Evolutionary conservation across 2,888 invertebrate species (phyloP).

Genomic region (Syritta pipiens): DNA sequence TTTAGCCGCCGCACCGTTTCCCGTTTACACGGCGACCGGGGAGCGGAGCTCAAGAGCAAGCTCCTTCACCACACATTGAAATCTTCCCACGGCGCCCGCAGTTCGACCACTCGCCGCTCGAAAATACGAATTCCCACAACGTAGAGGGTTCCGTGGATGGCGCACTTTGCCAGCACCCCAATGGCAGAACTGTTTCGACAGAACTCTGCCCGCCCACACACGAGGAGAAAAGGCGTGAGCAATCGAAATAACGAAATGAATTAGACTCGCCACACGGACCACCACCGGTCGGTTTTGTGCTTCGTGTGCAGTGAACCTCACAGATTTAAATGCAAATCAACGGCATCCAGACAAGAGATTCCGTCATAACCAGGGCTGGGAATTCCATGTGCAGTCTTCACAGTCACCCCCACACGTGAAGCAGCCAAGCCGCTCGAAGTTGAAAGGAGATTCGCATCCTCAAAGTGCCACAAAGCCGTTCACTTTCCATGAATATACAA

Average conservation of each 20-base stretch:
- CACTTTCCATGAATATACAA: slow-evolving; percentile 73
- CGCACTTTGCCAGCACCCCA: too few species aligned
- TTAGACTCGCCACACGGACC: slow-evolving; percentile 33
- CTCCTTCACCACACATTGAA: slow-evolving; percentile 39
- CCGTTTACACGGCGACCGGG: neutral
- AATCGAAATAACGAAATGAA: slow-evolving; percentile 46
- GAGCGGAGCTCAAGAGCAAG: slow-evolving; percentile 21
- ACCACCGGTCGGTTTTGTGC: too few species aligned
- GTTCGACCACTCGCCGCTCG: too few species aligned
- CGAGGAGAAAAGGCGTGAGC: slow-evolving; percentile 16
- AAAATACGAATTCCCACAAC: slow-evolving; percentile 34
- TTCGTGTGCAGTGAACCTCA: slow-evolving; percentile 54
- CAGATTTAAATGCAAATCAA: slow-evolving; percentile 53
- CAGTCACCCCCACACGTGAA: neutral
- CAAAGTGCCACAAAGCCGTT: slow-evolving; percentile 71
- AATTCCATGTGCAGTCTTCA: slow-evolving; percentile 34
- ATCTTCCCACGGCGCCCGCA: slow-evolving; percentile 41
- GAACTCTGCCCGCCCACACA: too few species aligned
- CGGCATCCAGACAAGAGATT: slow-evolving; percentile 45
- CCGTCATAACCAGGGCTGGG: slow-evolving; percentile 56
- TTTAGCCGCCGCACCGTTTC: slow-evolving; percentile 20
- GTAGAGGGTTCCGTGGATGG: neutral
- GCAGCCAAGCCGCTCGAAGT: slow-evolving; percentile 7
- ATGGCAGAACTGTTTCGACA: too few species aligned
- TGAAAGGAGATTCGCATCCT: slow-evolving; percentile 52